Conservation (phyloP, 2,797 vertebrate genomes). For the Pantherophis alleghaniensis region DNA sequence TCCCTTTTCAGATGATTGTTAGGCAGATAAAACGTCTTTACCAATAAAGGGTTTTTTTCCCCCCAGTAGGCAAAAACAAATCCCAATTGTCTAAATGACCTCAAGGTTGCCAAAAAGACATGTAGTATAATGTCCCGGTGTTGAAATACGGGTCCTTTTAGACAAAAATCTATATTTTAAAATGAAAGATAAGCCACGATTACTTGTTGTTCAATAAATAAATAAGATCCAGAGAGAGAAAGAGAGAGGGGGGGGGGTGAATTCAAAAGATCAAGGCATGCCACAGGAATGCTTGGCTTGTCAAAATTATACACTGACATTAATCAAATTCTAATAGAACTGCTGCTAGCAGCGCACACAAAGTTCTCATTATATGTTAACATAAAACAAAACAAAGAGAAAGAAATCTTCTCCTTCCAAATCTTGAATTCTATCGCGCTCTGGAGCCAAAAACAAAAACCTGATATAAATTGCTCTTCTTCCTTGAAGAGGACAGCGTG, state of each 20-base stretch:
- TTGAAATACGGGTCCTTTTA: constrained; percentile 68
- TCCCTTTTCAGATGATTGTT: constrained; percentile 22
- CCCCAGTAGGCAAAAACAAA: constrained; percentile 62
- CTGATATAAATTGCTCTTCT: constrained; percentile 40
- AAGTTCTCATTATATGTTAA: constrained; percentile 67
- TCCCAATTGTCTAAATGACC: constrained; percentile 76
- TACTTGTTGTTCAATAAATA: constrained; percentile 73
- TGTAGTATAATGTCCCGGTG: constrained; percentile 70
- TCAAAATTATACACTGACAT: constrained; percentile 63
- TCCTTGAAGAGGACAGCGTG: background rate
- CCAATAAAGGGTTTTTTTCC: constrained; percentile 55
- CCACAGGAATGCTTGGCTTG: constrained; percentile 49
- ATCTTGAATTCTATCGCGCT: constrained; percentile 17
- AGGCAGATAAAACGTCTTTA: constrained; percentile 74
- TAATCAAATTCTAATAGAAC: constrained; percentile 64
- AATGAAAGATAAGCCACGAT: constrained; percentile 55
- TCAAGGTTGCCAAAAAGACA: constrained; percentile 77
- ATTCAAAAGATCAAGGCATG: constrained; percentile 53
- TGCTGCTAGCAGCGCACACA: constrained; percentile 60
- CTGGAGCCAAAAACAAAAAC: constrained; percentile 20
- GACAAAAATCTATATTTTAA: constrained; percentile 55
- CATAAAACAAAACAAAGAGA: constrained; percentile 41
- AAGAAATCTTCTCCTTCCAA: constrained; percentile 28
- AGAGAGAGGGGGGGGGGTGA: background rate
- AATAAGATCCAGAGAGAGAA: constrained; percentile 54